A percentile compares a stretch with the other conserved stretches of the same genome.
Evolutionary conservation across 2,113 vertebrate genomes (phyloP).

Genomic region (Leptosomus discolor): DNA sequence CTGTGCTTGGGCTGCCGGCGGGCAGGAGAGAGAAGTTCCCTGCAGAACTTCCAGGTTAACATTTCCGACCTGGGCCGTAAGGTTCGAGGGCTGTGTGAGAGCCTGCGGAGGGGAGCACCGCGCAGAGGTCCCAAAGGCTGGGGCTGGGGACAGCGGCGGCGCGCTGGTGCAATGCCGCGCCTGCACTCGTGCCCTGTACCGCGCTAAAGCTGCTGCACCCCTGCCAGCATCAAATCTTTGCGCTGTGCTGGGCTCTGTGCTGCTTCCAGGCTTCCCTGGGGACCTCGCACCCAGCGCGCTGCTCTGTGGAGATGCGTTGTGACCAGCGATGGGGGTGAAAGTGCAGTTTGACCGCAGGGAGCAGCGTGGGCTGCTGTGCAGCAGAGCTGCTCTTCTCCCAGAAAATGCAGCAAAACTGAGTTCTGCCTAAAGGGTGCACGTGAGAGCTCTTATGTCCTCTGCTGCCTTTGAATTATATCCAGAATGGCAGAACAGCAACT

Average conservation of each 20-base stretch:
- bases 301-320: accelerated
- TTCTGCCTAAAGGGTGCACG: neutral
- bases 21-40: neutral
- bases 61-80: neutral
- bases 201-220: neutral
- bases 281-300: too few species aligned
- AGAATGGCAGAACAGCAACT: neutral
- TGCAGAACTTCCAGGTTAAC: neutral
- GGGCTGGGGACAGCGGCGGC: neutral
- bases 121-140: neutral
- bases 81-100: neutral
- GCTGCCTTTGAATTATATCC: neutral
- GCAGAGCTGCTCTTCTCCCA: neutral
- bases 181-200: neutral
- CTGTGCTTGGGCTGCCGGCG: neutral
- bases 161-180: accelerated
- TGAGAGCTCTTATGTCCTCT: neutral
- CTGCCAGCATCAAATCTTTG: accelerated
- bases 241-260: neutral
- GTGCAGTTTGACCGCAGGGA: accelerated
- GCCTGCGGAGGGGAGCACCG: neutral
- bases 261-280: neutral
- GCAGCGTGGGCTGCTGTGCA: neutral
- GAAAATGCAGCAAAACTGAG: neutral
- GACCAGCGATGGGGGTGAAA: accelerated